Evolutionary conservation across 2,888 invertebrate species (phyloP).

Genomic region (Thecocarcelia acutangulata): DNA sequence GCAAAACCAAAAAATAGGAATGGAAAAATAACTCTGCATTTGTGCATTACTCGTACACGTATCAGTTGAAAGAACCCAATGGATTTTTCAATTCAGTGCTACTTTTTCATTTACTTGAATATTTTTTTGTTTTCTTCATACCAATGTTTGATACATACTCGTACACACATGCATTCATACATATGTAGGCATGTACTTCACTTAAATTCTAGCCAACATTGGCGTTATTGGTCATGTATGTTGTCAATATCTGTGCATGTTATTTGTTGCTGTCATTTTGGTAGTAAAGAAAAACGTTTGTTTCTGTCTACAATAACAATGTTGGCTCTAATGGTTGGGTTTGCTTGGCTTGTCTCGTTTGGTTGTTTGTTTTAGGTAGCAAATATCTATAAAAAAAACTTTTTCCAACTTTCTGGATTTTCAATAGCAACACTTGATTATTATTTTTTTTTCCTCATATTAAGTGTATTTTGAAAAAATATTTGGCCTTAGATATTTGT

Average conservation of each 20-base stretch:
- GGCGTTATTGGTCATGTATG: slow-evolving; percentile 64
- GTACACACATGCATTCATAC: too few species aligned
- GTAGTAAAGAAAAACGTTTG: slow-evolving; percentile 56
- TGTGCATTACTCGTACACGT: slow-evolving; percentile 45
- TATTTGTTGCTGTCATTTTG: slow-evolving; percentile 62
- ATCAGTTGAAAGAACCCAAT: slow-evolving; percentile 53
- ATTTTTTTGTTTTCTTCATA: slow-evolving; percentile 3
- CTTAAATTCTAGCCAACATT: slow-evolving; percentile 32
- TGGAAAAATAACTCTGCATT: slow-evolving; percentile 54
- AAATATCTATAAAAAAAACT: slow-evolving; percentile 1
- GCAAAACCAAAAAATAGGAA: neutral
- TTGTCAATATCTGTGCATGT: slow-evolving; percentile 60
- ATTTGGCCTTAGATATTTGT: slow-evolving; percentile 27
- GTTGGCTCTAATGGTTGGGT: slow-evolving; percentile 3
- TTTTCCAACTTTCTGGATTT: slow-evolving; percentile 20
- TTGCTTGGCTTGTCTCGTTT: neutral
- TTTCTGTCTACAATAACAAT: slow-evolving; percentile 46
- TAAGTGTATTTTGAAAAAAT: slow-evolving; percentile 4
- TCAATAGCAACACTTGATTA: slow-evolving; percentile 39
- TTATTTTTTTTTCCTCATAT: too few species aligned
- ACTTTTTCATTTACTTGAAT: neutral
- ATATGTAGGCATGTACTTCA: neutral
- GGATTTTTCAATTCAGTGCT: slow-evolving; percentile 46
- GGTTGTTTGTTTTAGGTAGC: slow-evolving; percentile 37
- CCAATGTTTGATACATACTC: slow-evolving; percentile 9